phyloP scores from a whole-genome alignment of 2,888 invertebrate genomes.

The Scaptomyza reducta region DNA sequence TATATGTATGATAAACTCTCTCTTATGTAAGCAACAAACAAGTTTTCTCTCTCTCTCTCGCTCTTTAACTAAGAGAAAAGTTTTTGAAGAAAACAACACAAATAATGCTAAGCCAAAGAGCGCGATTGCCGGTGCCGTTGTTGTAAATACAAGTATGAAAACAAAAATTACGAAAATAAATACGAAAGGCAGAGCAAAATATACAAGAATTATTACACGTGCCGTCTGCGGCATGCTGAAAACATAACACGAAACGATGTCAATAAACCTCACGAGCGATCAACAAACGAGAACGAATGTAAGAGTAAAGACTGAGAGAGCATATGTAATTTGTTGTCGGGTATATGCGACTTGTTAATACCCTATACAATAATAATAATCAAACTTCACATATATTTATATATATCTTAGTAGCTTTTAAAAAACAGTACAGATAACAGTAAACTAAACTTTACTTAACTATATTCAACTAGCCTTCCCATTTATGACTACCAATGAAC shows the following conservation, averaged over 20 bases:
- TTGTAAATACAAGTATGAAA: too few relatives aligned
- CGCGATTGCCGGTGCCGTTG: constrained; percentile 21
- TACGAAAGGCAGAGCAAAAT: background rate
- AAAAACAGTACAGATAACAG: background rate
- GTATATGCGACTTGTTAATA: background rate
- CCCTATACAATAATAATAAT: background rate
- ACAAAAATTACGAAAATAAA: background rate
- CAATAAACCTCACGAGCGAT: constrained; percentile 33
- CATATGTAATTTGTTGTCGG: too few relatives aligned
- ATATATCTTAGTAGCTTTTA: too few relatives aligned
- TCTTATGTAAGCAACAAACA: background rate
- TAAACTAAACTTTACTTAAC: background rate
- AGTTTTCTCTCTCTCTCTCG: background rate
- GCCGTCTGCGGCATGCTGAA: background rate
- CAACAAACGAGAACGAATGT: background rate
- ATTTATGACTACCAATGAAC: background rate
- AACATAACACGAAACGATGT: constrained; percentile 37
- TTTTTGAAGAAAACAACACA: constrained; percentile 5
- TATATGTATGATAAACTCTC: background rate
- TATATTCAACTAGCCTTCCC: background rate
- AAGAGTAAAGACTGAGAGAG: constrained; percentile 2
- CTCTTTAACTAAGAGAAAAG: constrained; percentile 1
- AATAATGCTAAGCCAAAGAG: background rate
- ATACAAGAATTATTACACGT: constrained; percentile 8
- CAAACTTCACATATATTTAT: too few relatives aligned